Evolutionary conservation across 2,113 vertebrate species (phyloP).

Genomic region (Felis catus): F.catus_Fca126_mat1.0 CM031411.1:76257001-76257500

Average conservation of each 20-base stretch:
- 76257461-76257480: not conserved
- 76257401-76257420: not conserved
- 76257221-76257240: not conserved
- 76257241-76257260: constrained; percentile 28
- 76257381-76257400: not conserved
- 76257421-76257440: not conserved
- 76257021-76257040: not conserved
- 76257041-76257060: not conserved
- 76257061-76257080: not conserved
- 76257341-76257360: constrained; percentile 15
- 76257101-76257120: not conserved
- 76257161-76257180: not conserved
- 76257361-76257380: not conserved
- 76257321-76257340: not conserved
- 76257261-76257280: not conserved
- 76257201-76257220: not conserved
- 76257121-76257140: not conserved
- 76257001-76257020: not conserved
- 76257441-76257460: not conserved
- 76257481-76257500: not conserved
- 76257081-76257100: not conserved
- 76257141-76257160: not conserved
- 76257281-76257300: not conserved
- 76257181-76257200: not conserved
- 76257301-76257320: not conserved